Evolutionary conservation across 2,888 invertebrate genomes (phyloP).

Genomic region (Drosophila kambysellisi): DNA sequence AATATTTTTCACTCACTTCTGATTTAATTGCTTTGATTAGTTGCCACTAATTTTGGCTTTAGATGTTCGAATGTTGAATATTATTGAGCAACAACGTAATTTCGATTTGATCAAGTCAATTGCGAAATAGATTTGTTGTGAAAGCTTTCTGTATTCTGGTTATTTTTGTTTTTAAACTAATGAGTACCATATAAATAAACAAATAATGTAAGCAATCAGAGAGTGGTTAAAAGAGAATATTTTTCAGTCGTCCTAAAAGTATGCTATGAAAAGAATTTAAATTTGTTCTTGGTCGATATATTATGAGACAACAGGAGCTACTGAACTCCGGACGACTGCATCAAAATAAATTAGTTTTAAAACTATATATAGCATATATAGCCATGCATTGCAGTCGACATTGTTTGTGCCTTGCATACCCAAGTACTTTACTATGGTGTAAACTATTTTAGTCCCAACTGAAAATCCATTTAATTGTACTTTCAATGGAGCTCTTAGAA

Average conservation of each 20-base stretch:
- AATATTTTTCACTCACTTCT: constrained; percentile 39
- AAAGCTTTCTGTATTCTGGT: constrained; percentile 12
- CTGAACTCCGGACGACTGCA: not conserved
- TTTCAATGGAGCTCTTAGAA: not conserved
- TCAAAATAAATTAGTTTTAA: not conserved
- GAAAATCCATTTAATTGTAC: not conserved
- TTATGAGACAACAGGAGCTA: not conserved
- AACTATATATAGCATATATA: not conserved
- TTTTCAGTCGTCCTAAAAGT: not conserved
- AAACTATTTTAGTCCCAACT: not conserved
- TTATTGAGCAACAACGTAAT: constrained; percentile 13
- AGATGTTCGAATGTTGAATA: constrained; percentile 5
- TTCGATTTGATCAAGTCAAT: constrained; percentile 16
- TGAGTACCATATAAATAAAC: constrained; percentile 5
- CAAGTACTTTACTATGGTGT: not conserved
- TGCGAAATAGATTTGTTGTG: constrained; percentile 27
- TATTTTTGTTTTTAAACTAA: constrained; percentile 7
- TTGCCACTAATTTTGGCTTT: constrained; percentile 16
- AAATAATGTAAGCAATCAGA: not conserved
- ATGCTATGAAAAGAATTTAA: not conserved
- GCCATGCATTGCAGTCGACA: not conserved
- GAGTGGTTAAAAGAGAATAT: not conserved
- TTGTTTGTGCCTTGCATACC: not conserved
- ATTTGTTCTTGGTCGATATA: not conserved
- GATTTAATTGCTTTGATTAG: constrained; percentile 27